phyloP scores from a whole-genome alignment of 2,888 invertebrate species.

The Cheiracanthium punctorium region DNA sequence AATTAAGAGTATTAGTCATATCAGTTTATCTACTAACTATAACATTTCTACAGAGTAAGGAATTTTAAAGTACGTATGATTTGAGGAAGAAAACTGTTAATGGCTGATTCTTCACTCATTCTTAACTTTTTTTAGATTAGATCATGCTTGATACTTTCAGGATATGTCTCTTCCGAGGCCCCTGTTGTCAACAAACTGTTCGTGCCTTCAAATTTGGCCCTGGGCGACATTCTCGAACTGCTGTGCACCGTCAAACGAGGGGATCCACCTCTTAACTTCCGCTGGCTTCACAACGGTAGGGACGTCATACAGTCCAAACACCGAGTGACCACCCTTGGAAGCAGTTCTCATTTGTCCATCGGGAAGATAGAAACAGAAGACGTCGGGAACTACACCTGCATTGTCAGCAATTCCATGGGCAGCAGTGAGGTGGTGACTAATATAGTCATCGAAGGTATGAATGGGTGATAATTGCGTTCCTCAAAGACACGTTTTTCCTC shows the following conservation, averaged over 20 bases:
- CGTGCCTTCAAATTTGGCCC: slow-evolving; percentile 40
- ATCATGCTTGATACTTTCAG: not conserved
- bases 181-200: slow-evolving; percentile 46
- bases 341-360: slow-evolving; percentile 34
- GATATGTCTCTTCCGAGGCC: not conserved
- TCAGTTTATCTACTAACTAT: too few relatives aligned
- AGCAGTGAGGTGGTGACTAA: slow-evolving; percentile 18
- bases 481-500: too few relatives aligned
- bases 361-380: slow-evolving; percentile 39
- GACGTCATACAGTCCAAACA: slow-evolving; percentile 20
- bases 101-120: too few relatives aligned
- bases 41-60: too few relatives aligned
- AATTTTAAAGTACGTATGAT: too few relatives aligned
- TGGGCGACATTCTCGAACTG: slow-evolving; percentile 45
- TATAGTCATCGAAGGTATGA: slow-evolving; percentile 59
- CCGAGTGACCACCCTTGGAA: slow-evolving; percentile 23
- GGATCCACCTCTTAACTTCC: slow-evolving; percentile 34
- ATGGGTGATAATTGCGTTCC: too few relatives aligned
- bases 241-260: slow-evolving; percentile 50
- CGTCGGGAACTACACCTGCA: slow-evolving; percentile 65
- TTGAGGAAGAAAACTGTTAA: too few relatives aligned
- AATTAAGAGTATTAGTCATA: too few relatives aligned
- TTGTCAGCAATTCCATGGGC: slow-evolving; percentile 43
- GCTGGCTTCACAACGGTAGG: slow-evolving; percentile 38
- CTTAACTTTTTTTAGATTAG: too few relatives aligned